Base-by-base conservation (phyloP, 1,140 invertebrate genomes). In the Choristoneura fumiferana region DNA sequence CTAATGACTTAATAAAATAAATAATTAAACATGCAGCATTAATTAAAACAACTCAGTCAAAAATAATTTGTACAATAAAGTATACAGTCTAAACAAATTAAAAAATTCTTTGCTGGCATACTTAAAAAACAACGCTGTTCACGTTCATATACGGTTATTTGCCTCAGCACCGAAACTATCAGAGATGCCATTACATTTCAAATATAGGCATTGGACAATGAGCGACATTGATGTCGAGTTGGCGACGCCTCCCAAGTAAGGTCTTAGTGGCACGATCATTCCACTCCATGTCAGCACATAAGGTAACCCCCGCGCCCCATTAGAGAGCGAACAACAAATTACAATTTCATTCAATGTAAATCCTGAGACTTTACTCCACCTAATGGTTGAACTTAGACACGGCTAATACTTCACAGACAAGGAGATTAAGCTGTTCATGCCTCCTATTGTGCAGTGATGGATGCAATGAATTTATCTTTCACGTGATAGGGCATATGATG, bases 301-400 rank as follows among this genome's bases (percentile, higher is more conserved):
- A 80, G 78, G 81, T 76, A 78, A 75, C 62, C 68, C 65, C 64
- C 62, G 49, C 9, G 43, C 62, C 62, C 75, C 67, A 83, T 84
- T 84, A 80, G 71, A 79, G 60, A 67, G 57, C 69, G 63, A 76
- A 68, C 64, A 78, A 82, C 81, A 84, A 84, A 87, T 87, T 79
- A 84, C 73, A 80, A 76, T 82, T 84, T 82, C 83, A 88, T 88
- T 88, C 82, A 85, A 88, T 86, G 82, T 84, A 84, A 86, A 86
- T 88, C 74, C 63, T 61, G 53, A 54, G 54, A 66, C 70, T 64
- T 45, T 63, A 73, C 63, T 74, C 22, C 64, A 64, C 65, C 67
- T 81, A 79, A 82, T 79, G 73, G 75, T 59, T 81, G 71, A 74
- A 78, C 77, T 81, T 74, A 80, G 73, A 78, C 72, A 77, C 71